These are phyloP conservation scores for Oreochromis niloticus DNA, from an alignment of 2,113 vertebrate genomes.

Conservation along the genomic window DNA sequence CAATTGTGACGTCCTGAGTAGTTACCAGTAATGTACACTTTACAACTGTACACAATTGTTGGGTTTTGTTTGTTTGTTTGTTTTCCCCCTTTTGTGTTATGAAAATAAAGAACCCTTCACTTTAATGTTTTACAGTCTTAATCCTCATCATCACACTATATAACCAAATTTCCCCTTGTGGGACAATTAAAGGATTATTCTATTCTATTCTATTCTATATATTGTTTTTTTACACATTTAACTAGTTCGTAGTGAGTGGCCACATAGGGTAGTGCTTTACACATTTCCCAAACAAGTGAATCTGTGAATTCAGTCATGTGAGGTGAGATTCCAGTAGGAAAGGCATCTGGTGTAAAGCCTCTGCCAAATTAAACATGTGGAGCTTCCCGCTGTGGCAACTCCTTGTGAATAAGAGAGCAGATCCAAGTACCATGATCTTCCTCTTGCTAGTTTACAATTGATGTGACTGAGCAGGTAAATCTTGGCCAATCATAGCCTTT, in stretches of 20 bases:
- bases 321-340: neutral
- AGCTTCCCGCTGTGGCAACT: neutral
- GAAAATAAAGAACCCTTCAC: neutral
- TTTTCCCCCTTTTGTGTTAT: neutral
- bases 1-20: neutral
- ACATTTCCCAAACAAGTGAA: neutral
- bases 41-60: neutral
- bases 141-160: neutral
- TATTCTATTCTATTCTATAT: neutral
- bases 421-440: neutral
- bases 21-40: neutral
- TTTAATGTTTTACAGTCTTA: neutral
- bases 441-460: neutral
- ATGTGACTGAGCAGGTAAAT: neutral
- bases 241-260: neutral
- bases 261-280: neutral
- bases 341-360: neutral
- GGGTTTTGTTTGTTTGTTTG: neutral
- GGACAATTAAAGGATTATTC: no score
- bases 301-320: neutral
- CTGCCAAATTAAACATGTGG: neutral
- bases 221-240: neutral
- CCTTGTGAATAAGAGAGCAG: neutral
- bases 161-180: no score
- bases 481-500: neutral